Conservation (phyloP, 1,140 invertebrate genomes). For the Ostrea edulis region DNA sequence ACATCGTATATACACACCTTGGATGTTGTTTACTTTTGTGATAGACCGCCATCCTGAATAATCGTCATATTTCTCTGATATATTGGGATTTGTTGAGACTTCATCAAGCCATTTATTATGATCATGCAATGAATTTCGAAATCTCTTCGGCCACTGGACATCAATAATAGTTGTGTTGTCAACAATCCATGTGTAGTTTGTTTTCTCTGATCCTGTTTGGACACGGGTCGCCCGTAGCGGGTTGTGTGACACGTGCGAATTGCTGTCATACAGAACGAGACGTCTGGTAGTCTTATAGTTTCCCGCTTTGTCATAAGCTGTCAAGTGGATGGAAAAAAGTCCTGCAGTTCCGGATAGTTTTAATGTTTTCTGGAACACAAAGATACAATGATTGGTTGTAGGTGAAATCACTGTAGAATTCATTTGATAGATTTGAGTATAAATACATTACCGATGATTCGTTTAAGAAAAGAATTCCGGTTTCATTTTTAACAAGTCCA, state of each 20-base stretch:
- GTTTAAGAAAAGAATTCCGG: neutral
- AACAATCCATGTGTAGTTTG: slow-evolving; percentile 49
- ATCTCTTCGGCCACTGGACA: slow-evolving; percentile 54
- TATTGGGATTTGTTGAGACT: slow-evolving; percentile 14
- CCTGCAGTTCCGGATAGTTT: slow-evolving; percentile 41
- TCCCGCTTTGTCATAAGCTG: slow-evolving; percentile 60
- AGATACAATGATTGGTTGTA: neutral
- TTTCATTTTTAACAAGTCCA: neutral
- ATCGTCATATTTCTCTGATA: slow-evolving; percentile 58
- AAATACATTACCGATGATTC: neutral
- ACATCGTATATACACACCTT: slow-evolving; percentile 46
- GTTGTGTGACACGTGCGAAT: slow-evolving; percentile 25
- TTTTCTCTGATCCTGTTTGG: slow-evolving; percentile 44
- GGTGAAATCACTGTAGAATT: neutral
- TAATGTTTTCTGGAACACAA: slow-evolving; percentile 40
- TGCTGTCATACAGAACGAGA: slow-evolving; percentile 56
- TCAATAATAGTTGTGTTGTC: slow-evolving; percentile 28
- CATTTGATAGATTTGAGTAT: neutral
- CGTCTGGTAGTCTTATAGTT: slow-evolving; percentile 57
- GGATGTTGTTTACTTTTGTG: slow-evolving; percentile 41
- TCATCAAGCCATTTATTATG: slow-evolving; percentile 49
- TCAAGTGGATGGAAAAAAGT: slow-evolving; percentile 56
- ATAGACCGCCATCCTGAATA: slow-evolving; percentile 54
- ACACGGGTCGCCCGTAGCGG: slow-evolving; percentile 12
- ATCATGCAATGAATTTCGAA: slow-evolving; percentile 55